A percentile compares a stretch with the other conserved stretches of the same genome.
phyloP scores from a whole-genome alignment of 1,140 invertebrate species.

The Daktulosphaira vitifoliae region DNA sequence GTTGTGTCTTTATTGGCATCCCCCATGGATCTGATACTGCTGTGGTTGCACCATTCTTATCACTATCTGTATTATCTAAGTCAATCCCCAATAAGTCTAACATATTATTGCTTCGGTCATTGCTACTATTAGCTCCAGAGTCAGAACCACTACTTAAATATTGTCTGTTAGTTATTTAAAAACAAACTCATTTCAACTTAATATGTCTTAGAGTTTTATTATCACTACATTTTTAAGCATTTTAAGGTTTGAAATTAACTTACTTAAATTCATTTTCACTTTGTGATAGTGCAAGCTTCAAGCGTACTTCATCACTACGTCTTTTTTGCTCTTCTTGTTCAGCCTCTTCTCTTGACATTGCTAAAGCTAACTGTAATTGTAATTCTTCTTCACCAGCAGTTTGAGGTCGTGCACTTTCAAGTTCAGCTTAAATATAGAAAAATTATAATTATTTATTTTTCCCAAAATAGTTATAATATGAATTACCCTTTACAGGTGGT shows the following conservation, averaged over 20 bases:
- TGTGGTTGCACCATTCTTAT: slow-evolving; percentile 17
- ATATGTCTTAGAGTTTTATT: neutral
- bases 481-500: slow-evolving; percentile 27
- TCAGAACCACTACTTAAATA: slow-evolving; percentile 33
- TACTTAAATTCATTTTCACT: slow-evolving; percentile 84
- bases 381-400: slow-evolving; percentile 96
- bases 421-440: slow-evolving; percentile 47
- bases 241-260: slow-evolving; percentile 38
- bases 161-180: slow-evolving; percentile 14
- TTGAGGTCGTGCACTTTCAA: slow-evolving; percentile 87
- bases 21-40: slow-evolving; percentile 50
- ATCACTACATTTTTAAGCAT: too few relatives aligned
- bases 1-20: slow-evolving; percentile 31
- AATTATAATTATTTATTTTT: neutral
- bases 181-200: neutral
- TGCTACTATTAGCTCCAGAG: slow-evolving; percentile 28
- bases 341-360: slow-evolving; percentile 97
- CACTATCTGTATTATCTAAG: slow-evolving; percentile 46
- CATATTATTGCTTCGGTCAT: slow-evolving; percentile 52
- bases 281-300: slow-evolving; percentile 88
- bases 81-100: slow-evolving; percentile 74
- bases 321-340: slow-evolving; percentile 91
- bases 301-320: slow-evolving; percentile 83
- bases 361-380: slow-evolving; percentile 92
- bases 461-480: too few relatives aligned